These are phyloP conservation scores for Holothuria leucospilota DNA, from an alignment of 53 echinoderm and acorn worm genomes.

Conservation along the genomic window DNA sequence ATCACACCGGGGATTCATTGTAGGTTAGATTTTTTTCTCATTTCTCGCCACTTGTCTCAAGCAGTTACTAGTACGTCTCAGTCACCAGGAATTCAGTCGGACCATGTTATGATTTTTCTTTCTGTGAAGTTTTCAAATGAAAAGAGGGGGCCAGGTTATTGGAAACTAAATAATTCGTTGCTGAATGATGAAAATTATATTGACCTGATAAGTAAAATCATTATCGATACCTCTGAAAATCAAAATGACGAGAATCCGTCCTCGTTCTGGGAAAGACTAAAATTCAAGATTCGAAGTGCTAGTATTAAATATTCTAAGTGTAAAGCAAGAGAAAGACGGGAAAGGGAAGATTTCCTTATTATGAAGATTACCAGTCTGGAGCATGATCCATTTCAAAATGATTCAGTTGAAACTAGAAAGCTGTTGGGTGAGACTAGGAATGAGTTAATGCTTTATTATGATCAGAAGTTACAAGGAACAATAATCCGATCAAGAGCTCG, in stretches of 20 bases:
- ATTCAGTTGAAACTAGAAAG: too few species aligned
- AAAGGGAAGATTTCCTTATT: not conserved
- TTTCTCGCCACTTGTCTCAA: slow-evolving; percentile 15
- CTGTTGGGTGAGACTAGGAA: too few species aligned
- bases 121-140: not conserved
- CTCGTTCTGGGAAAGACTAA: not conserved
- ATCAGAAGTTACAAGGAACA: too few species aligned
- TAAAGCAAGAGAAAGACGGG: slow-evolving; percentile 22
- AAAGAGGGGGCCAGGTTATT: slow-evolving; percentile 29
- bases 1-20: too few species aligned
- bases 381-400: not conserved
- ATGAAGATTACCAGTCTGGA: not conserved
- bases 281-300: slow-evolving; percentile 6
- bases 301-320: too few species aligned
- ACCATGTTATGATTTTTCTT: slow-evolving; percentile 30
- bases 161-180: slow-evolving; percentile 52
- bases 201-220: not conserved
- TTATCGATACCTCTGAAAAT: not conserved
- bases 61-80: not conserved
- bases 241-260: not conserved
- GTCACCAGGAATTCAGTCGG: slow-evolving; percentile 22
- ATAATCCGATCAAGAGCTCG: too few species aligned
- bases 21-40: slow-evolving; percentile 37
- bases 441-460: too few species aligned
- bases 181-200: slow-evolving; percentile 1